Evolutionary conservation across 2,113 vertebrate genomes (phyloP).

Genomic region (Ceratotherium simum): DNA sequence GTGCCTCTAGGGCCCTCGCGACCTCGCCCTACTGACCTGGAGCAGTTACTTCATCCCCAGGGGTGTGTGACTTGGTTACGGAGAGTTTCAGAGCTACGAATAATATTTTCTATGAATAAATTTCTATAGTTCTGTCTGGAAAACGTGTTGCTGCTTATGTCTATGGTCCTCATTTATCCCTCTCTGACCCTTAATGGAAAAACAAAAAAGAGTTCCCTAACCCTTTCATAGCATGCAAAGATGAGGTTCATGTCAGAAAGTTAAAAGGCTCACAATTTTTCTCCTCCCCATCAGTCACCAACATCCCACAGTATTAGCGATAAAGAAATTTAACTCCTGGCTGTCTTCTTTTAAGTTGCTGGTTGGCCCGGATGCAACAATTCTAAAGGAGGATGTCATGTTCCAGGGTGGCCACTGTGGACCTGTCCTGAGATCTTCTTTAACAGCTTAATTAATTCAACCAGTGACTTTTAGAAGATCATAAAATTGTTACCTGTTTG

Average conservation of each 20-base stretch:
- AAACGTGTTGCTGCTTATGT: neutral
- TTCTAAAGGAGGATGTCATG: neutral
- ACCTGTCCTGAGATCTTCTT: neutral
- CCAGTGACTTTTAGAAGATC: neutral
- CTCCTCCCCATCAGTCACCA: neutral
- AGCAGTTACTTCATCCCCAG: neutral
- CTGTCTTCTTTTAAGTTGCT: neutral
- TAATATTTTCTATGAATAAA: neutral
- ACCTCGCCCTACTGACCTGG: neutral
- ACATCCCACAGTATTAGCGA: neutral
- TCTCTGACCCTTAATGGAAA: neutral
- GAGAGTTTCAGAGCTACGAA: neutral
- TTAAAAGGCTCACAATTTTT: neutral
- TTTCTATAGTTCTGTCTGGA: neutral
- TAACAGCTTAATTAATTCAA: neutral
- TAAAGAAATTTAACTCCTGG: neutral
- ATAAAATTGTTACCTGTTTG: neutral
- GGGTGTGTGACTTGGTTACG: neutral
- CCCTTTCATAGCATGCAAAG: neutral
- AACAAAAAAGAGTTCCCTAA: neutral
- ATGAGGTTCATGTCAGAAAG: neutral
- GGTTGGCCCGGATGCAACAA: neutral
- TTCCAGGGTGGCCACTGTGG: neutral
- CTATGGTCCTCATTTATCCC: neutral
- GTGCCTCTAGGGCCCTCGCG: neutral